These are phyloP conservation scores for Thermophis baileyi DNA, from an alignment of 2,113 vertebrate species.

Conservation along the genomic window DNA sequence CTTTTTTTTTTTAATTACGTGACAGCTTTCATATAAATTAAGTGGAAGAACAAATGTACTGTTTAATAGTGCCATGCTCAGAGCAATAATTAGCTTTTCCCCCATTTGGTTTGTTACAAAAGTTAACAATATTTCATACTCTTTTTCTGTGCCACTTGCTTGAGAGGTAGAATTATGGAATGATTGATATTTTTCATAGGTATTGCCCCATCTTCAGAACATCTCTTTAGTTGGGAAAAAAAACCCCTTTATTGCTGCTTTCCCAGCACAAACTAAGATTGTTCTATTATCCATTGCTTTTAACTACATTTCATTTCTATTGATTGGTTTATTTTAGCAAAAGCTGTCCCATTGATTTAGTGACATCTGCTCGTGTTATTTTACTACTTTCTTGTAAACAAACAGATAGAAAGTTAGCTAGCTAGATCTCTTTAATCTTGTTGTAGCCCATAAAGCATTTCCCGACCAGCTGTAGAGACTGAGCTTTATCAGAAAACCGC, in stretches of 20 bases:
- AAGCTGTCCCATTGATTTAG: neutral
- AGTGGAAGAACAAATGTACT: neutral
- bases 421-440: neutral
- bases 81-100: neutral
- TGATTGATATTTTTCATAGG: neutral
- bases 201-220: neutral
- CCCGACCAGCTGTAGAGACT: neutral
- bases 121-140: neutral
- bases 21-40: neutral
- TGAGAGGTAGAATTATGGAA: neutral
- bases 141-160: neutral
- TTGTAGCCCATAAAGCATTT: neutral
- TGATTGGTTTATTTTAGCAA: neutral
- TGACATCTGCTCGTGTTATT: neutral
- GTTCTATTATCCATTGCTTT: neutral
- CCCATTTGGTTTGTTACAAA: neutral
- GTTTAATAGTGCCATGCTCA: neutral
- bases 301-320: neutral
- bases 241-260: rapidly evolving
- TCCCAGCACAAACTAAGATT: neutral
- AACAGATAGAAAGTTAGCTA: neutral
- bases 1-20: neutral
- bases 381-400: neutral
- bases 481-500: neutral
- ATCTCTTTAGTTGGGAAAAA: neutral